Evolutionary conservation across 2,888 invertebrate species (phyloP), one percentile per base, ranked within the genome.

Genomic region (Sphaerophoria taeniata): DNA sequence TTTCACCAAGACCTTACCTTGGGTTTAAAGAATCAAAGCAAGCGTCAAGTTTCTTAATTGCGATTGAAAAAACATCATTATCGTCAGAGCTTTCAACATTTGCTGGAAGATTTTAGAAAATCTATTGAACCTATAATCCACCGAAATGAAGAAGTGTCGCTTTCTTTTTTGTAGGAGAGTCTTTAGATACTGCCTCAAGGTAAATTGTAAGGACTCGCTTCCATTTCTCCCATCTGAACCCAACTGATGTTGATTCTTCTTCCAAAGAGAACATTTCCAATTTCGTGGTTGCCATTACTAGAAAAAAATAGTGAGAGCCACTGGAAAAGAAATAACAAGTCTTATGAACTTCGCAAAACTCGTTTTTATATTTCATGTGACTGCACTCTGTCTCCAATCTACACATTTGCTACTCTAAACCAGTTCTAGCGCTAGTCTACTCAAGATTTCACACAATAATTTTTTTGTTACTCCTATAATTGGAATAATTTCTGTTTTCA

Each of bases 151-250:
- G 33, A 2, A 74, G 16, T 4, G 34, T 74, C 4, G 73, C 73
- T 14, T 63, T 74, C 9, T 73, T 49, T 45, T 51, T 65, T 33
- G 33, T 14, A 34, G 34, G n/a, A 65, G 63, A 39, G 14, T 49
- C 51, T 11, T 51, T 67, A 11, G 47, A 34, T 53, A 63, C 61
- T 4, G 63, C 74, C 24, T 74, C 63, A 7, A 74, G 45, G 11
- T 63, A 72, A 11, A 74, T 74, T 3, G 11, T 12, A 3, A 74
- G 45, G 6, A 33, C 55, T 14, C 63, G 39, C 53, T 73, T 63
- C 63, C 73, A 74, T 45, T 56, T 74, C 36, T 74, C 73, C 63
- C 63, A 69, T 49, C 58, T 69, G 6, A 76, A 39, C 31, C 76
- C 60, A 6, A 60, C 47, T 49, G 67, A 60, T 65, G 39, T 55